A percentile compares a stretch with the other conserved stretches of the same genome.
Evolutionary conservation across 2,888 invertebrate genomes (phyloP).

Genomic region (Scaeva pyrastri): DNA sequence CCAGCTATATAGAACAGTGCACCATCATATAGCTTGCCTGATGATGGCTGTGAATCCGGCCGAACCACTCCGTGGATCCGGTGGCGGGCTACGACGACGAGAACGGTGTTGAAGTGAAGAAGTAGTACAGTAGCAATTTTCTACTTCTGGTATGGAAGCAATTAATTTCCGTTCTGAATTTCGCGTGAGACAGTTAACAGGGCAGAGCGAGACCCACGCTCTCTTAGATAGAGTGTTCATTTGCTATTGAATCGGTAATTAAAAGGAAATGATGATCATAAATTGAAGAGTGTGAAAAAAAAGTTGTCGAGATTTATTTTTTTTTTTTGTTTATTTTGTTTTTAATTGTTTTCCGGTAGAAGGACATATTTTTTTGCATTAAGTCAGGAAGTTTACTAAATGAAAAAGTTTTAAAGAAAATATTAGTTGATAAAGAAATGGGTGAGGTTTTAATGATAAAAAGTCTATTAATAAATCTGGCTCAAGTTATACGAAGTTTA

Average conservation of each 20-base stretch:
- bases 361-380: background rate
- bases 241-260: conserved; percentile 64
- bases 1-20: conserved; percentile 17
- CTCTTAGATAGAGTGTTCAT: conserved; percentile 34
- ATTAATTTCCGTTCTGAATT: conserved; percentile 70
- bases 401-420: background rate
- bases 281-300: conserved; percentile 41
- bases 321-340: background rate
- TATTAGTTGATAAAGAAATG: background rate
- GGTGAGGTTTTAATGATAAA: too few relatives aligned
- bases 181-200: conserved; percentile 30
- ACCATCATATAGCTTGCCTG: background rate
- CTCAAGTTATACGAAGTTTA: too few relatives aligned
- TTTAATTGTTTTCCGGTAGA: conserved; percentile 24
- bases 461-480: too few relatives aligned
- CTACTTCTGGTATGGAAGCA: conserved; percentile 47
- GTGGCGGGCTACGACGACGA: too few relatives aligned
- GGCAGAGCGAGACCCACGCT: background rate
- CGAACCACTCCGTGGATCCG: too few relatives aligned
- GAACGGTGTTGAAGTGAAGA: background rate
- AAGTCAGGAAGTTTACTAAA: background rate
- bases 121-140: background rate
- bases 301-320: background rate
- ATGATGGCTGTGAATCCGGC: background rate
- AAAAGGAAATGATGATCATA: conserved; percentile 50